Conservation (phyloP, 2,888 invertebrate species). For the Acronicta aceris region DNA sequence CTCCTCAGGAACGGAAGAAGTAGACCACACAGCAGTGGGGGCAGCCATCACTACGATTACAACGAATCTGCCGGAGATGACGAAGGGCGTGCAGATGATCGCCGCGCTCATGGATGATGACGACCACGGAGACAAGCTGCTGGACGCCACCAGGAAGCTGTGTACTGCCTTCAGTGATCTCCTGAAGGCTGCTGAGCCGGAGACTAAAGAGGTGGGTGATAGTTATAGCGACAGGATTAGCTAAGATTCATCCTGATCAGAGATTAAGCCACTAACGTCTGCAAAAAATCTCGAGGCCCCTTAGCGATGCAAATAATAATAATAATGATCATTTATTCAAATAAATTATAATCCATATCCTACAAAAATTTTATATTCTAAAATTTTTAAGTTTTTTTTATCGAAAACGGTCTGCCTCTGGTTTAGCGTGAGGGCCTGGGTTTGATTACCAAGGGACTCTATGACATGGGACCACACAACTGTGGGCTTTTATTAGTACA, state of each 20-base stretch:
- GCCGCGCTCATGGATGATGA: slow-evolving; percentile 98
- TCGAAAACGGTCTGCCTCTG: too few species aligned
- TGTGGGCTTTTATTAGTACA: background rate
- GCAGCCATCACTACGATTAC: slow-evolving; percentile 99
- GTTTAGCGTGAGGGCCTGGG: too few species aligned
- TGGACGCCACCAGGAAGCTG: slow-evolving; percentile 97
- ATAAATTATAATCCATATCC: too few species aligned
- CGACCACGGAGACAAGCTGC: slow-evolving; percentile 94
- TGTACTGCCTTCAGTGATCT: slow-evolving; percentile 98
- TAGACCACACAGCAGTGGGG: slow-evolving; percentile 98
- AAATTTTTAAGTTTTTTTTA: too few species aligned
- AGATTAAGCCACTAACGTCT: too few species aligned
- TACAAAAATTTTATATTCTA: too few species aligned
- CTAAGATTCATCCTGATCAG: too few species aligned
- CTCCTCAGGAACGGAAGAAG: slow-evolving; percentile 91
- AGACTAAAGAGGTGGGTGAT: slow-evolving; percentile 93
- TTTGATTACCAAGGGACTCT: too few species aligned
- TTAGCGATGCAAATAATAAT: too few species aligned
- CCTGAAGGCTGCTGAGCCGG: slow-evolving; percentile 98
- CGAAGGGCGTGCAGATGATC: slow-evolving; percentile 97
- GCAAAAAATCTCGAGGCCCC: too few species aligned
- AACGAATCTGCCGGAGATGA: slow-evolving; percentile 98
- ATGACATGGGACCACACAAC: too few species aligned
- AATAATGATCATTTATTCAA: too few species aligned
- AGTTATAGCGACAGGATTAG: background rate